These are phyloP conservation scores for Hypomesus transpacificus DNA, from an alignment of 2,113 vertebrate genomes.

Conservation along the genomic window DNA sequence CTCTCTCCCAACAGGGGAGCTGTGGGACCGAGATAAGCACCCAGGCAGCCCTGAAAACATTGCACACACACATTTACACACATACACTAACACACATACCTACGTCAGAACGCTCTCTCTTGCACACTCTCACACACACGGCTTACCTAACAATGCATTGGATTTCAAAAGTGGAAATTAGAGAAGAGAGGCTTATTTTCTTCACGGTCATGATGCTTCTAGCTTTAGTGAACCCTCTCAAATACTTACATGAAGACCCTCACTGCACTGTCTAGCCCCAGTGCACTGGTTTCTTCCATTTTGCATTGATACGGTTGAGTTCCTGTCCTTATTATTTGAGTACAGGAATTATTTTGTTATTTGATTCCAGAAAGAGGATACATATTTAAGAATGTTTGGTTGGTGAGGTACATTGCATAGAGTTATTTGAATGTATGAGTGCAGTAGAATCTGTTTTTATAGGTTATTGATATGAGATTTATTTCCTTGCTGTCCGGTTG, in stretches of 20 bases:
- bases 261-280: background rate
- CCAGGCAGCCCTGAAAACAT: constrained; percentile 29
- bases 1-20: constrained; percentile 34
- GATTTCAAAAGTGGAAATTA: constrained; percentile 44
- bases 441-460: too few relatives aligned
- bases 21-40: constrained; percentile 63
- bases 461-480: background rate
- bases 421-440: too few relatives aligned
- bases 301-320: background rate
- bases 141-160: constrained; percentile 29
- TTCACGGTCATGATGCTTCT: background rate
- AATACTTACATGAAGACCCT: background rate
- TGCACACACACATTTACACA: constrained; percentile 3
- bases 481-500: constrained; percentile 9
- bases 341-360: too few relatives aligned
- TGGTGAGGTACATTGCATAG: too few relatives aligned
- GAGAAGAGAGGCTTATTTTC: constrained; percentile 6
- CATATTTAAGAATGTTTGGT: background rate
- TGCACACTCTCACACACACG: constrained; percentile 22
- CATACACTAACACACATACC: constrained; percentile 9
- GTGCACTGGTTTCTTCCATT: background rate
- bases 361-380: background rate
- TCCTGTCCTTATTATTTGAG: background rate
- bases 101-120: constrained; percentile 6
- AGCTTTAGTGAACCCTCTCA: background rate